Conservation (phyloP, 2,888 invertebrate genomes). For the Allygus modestus region DNA sequence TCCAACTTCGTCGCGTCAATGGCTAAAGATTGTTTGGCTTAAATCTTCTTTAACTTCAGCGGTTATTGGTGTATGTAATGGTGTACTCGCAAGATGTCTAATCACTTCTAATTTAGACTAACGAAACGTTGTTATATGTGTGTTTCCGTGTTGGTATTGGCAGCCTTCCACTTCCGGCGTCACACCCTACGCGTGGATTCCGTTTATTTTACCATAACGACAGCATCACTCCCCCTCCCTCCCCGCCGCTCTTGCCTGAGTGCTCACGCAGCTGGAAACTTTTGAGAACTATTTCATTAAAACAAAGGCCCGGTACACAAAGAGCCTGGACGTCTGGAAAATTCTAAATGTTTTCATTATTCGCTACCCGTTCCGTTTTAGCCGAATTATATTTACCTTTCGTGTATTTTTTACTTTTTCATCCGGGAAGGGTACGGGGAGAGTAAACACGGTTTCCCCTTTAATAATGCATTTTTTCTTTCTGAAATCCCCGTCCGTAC, state of each 20-base stretch:
- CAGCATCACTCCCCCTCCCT: background rate
- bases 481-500: constrained; percentile 51
- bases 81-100: no score
- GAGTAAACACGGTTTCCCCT: constrained; percentile 53
- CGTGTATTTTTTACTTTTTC: constrained; percentile 60
- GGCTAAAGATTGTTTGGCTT: no score
- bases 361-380: constrained; percentile 53
- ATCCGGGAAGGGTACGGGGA: constrained; percentile 53
- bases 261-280: constrained; percentile 21
- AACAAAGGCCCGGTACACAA: constrained; percentile 45
- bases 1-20: no score
- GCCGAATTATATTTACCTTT: constrained; percentile 60
- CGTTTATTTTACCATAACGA: constrained; percentile 29
- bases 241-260: background rate
- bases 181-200: background rate
- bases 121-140: background rate
- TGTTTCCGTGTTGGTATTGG: background rate
- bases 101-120: background rate
- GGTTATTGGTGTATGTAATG: no score
- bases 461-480: constrained; percentile 60
- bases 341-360: constrained; percentile 56
- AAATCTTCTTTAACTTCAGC: no score
- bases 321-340: constrained; percentile 47
- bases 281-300: constrained; percentile 49
- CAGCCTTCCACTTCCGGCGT: background rate